Evolutionary conservation across 2,797 vertebrate species (phyloP).

Genomic region (Thalassophryne amazonica): DNA sequence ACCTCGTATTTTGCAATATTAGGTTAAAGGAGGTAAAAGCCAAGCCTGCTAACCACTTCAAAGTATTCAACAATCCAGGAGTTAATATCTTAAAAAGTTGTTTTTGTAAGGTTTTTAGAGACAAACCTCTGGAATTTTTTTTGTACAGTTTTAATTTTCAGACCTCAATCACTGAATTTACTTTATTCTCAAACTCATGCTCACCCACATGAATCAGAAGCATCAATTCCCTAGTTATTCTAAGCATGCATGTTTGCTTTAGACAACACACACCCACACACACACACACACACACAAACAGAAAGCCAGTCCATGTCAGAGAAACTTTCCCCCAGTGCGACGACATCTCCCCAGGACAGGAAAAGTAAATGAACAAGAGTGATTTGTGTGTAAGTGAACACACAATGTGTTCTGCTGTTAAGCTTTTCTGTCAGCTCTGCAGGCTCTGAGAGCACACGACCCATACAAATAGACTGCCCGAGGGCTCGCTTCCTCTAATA

Average conservation of each 20-base stretch:
- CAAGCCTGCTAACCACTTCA: no score
- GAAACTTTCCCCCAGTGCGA: constrained; percentile 42
- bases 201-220: constrained; percentile 35
- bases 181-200: constrained; percentile 30
- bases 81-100: no score
- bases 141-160: constrained; percentile 5
- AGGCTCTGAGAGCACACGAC: constrained; percentile 37
- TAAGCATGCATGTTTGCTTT: constrained; percentile 54
- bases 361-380: constrained; percentile 62
- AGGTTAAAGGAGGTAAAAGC: no score
- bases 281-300: background rate
- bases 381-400: constrained; percentile 62
- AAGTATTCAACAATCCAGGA: no score
- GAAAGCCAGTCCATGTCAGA: constrained; percentile 14
- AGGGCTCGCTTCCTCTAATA: constrained; percentile 58
- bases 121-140: no score
- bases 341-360: constrained; percentile 55
- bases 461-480: constrained; percentile 63
- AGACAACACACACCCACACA: constrained; percentile 9
- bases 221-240: constrained; percentile 56
- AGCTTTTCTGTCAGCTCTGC: constrained; percentile 62
- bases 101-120: no score
- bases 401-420: constrained; percentile 60
- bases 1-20: no score
- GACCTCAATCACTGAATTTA: constrained; percentile 27